These are phyloP conservation scores for Argopecten irradians DNA, from an alignment of 1,140 invertebrate species.

Conservation along the genomic window DNA sequence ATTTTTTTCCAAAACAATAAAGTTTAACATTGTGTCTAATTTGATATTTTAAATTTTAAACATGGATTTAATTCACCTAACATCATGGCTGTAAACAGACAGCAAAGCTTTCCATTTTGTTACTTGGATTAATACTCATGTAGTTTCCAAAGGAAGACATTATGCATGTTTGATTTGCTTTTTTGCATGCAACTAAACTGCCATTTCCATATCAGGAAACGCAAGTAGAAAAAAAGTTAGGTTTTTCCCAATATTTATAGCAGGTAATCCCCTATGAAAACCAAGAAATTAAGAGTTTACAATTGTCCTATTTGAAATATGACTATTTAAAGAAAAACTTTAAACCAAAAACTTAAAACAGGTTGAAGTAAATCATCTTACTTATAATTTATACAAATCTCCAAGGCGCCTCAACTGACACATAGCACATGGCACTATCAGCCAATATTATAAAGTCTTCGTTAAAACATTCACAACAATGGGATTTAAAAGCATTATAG, in stretches of 20 bases:
- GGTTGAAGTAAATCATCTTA: background rate
- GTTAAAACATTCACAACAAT: background rate
- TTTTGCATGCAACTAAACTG: background rate
- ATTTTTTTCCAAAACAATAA: no score
- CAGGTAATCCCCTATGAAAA: background rate
- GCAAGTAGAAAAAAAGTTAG: background rate
- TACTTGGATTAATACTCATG: no score
- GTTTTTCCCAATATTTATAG: background rate
- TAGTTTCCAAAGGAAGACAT: background rate
- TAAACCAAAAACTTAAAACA: background rate
- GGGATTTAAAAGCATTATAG: background rate
- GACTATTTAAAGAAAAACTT: background rate
- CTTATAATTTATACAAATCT: background rate
- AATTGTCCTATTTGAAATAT: background rate
- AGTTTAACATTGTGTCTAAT: no score
- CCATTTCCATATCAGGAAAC: background rate
- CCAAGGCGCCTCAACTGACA: background rate
- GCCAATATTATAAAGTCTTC: slow-evolving; percentile 14
- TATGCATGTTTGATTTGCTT: background rate
- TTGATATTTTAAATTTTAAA: no score
- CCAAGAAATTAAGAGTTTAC: background rate
- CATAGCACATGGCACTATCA: background rate
- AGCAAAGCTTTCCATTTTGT: no score
- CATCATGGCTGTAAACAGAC: no score
- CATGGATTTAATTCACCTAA: no score